Evolutionary conservation across 2,113 vertebrate genomes (phyloP), one percentile per base, ranked within the genome.

Genomic region (Oreocharis arfaki): DNA sequence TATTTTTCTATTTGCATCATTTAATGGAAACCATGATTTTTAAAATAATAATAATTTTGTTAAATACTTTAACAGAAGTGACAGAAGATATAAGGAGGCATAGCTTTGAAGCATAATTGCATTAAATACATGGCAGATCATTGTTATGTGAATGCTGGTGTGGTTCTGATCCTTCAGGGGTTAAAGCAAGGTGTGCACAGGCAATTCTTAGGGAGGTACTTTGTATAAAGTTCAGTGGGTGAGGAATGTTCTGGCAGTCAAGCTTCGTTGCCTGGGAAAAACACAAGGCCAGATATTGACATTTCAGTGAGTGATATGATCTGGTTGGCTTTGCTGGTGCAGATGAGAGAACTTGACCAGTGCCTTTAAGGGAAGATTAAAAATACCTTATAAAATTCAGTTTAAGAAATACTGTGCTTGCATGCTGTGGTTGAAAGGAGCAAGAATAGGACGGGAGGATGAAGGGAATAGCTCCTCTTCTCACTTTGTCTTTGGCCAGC

Each of bases 221-320:
- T 95, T 49, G 16, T 91, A 50, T 64, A 81, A 90, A 78, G 87
- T 81, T 93, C 91, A 93, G 70, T 61, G 52, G 39, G 69, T 96
- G 87, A 95, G 90, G 90, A 97, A 94, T 73, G 73, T 87, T 23
- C 50, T 90, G 78, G 91, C 87, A 96, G 94, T 93, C 87, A 96
- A 95, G 91, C 93, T 86, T 96, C 87, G 4, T 41, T 93, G 90
- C 96, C 95, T 96, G 94, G 92, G 92, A 96, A 95, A 96, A 94
- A 79, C 81, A 87, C 56, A 78, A 85, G 69, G 56, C 90, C 56
- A 76, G 92, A 80, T 1, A 91, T 0, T 95, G 92, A 87, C 87
- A 47, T 95, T 92, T 76, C 65, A 74, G 68, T 75, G 49, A 84
- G 68, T 59, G 85, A 80, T 77, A 90, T 2, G 67, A 93, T 47